Evolutionary conservation across 2,888 invertebrate genomes (phyloP), one percentile per base, ranked within the genome.

Genomic region (Cheilosia pagana): DNA sequence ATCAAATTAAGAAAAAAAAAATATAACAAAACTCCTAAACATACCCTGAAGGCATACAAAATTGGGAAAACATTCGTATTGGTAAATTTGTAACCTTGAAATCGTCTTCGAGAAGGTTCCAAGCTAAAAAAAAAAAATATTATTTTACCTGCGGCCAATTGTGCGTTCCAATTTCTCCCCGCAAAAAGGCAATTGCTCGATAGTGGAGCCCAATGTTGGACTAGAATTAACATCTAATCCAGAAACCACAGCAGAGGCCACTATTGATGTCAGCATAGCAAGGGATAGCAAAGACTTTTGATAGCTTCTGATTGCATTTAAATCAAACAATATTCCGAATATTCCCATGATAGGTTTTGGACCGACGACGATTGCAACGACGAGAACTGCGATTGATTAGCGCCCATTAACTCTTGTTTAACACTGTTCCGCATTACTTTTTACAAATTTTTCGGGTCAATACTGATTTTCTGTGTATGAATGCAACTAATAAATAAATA

Each of bases 61-160:
- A 31, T 28, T 41, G 41, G 35, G 23, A 19, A 53, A 14, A 67
- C 48, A 31, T 21, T 19, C 14, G 10, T n/a, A 39, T n/a, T 23
- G 16, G n/a, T 12, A 35, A 19, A 16, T 43, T 45, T 7, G 8
- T 59, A 83, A 68, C 68, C 82, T 82, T 71, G 28, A 65, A 41
- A 16, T 28, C n/a, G 16, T 55, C 43, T 68, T 87, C 67, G 82
- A 67, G 86, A 87, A 82, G 48, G 7, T 79, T 87, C 72, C 39
- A 57, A 72, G 55, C 3, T 6, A 1, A 1, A 16, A 1, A 10
- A 45, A 1, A 1, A 16, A 1, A 10, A 45, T 67, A 16, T 8
- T 19, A 25, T 50, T 89, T 87, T 89, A 92, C 91, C 91, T 90
- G 12, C 91, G 89, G 63, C 90, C 91, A 68, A 91, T 89, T 14